These are phyloP conservation scores for Pseudanteris insignis DNA, from an alignment of 2,888 invertebrate species.

Conservation along the genomic window DNA sequence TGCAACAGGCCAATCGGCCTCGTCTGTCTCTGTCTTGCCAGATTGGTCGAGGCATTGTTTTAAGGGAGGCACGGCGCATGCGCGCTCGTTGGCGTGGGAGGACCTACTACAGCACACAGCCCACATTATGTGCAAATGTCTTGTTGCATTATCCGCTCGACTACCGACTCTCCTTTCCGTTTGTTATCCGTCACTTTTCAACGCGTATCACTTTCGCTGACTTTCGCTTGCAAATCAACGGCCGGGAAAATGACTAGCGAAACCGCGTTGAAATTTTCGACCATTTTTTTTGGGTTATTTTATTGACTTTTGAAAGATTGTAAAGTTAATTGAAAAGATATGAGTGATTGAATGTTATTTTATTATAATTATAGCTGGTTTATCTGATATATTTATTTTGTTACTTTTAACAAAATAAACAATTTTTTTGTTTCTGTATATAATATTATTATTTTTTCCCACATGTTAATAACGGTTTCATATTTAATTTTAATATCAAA, in stretches of 20 bases:
- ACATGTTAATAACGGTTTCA: too few species aligned
- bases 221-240: conserved; percentile 19
- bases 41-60: conserved; percentile 66
- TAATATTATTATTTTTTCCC: too few species aligned
- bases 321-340: background rate
- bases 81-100: conserved; percentile 60
- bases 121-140: conserved; percentile 49
- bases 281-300: too few species aligned
- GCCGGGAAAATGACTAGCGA: too few species aligned
- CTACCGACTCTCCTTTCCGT: conserved; percentile 20
- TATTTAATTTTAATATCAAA: too few species aligned
- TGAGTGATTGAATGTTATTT: too few species aligned
- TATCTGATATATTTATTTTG: too few species aligned
- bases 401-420: too few species aligned
- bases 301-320: too few species aligned
- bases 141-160: conserved; percentile 30
- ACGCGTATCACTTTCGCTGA: conserved; percentile 31
- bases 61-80: conserved; percentile 64
- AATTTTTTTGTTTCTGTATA: too few species aligned
- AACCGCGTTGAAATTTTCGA: too few species aligned
- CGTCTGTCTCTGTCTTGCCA: conserved; percentile 62
- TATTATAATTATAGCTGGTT: too few species aligned
- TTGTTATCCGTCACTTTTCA: conserved; percentile 25
- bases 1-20: conserved; percentile 60
- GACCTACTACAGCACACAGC: conserved; percentile 55